Percentiles rank a stretch among this genome's conserved stretches.
Conservation (phyloP, 2,113 vertebrate species). For the Tamias sibiricus region DNA sequence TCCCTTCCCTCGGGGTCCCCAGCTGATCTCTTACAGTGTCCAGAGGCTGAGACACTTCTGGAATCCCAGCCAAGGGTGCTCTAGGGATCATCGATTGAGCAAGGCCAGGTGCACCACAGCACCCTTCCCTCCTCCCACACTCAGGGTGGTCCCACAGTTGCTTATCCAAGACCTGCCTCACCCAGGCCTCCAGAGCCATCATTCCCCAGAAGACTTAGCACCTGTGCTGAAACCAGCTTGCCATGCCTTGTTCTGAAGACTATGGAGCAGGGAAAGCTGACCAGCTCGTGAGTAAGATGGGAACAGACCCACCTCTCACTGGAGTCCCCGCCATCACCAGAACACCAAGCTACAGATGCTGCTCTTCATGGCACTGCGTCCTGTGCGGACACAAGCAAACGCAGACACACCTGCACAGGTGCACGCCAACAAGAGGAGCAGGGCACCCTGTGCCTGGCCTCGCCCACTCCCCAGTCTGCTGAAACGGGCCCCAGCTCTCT, state of each 20-base stretch:
- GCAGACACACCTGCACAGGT: accelerated
- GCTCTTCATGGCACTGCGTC: background rate
- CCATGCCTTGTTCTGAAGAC: background rate
- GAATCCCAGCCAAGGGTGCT: background rate
- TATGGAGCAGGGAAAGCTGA: background rate
- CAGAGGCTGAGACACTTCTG: background rate
- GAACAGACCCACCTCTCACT: background rate
- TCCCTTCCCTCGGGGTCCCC: too few species aligned
- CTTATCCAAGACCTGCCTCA: background rate
- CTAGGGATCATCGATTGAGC: too few species aligned
- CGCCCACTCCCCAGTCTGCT: background rate
- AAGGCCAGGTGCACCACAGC: accelerated
- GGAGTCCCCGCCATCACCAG: too few species aligned
- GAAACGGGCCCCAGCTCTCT: background rate
- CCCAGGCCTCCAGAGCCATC: too few species aligned
- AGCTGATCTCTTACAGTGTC: too few species aligned
- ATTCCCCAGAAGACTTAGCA: background rate
- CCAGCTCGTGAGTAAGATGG: background rate
- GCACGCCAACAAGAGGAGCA: accelerated
- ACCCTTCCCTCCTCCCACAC: too few species aligned
- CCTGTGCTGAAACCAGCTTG: background rate
- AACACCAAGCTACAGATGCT: too few species aligned
- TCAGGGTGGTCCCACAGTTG: too few species aligned
- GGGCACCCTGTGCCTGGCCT: accelerated
- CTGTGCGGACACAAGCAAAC: accelerated